Evolutionary conservation across 2,888 invertebrate species (phyloP).

Genomic region (Acleris holmiana): DNA sequence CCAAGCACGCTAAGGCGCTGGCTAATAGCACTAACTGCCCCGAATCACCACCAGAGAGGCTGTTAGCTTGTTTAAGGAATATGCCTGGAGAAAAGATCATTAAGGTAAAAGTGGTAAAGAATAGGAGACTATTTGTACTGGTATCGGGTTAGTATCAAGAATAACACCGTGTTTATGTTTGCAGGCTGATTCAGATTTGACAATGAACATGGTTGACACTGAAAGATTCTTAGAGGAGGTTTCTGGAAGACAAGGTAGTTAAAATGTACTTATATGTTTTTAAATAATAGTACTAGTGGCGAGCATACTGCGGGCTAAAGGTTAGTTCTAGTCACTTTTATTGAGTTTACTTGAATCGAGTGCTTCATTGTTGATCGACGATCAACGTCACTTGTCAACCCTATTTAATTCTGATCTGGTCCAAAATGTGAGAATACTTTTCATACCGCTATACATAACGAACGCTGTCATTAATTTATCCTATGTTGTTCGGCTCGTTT

Average conservation of each 20-base stretch:
- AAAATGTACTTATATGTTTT: neutral
- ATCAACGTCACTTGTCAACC: too few relatives aligned
- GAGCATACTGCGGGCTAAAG: too few relatives aligned
- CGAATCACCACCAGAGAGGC: conserved; percentile 81
- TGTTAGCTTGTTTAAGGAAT: conserved; percentile 87
- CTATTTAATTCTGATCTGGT: too few relatives aligned
- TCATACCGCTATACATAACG: too few relatives aligned
- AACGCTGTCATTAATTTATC: too few relatives aligned
- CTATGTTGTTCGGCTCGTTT: too few relatives aligned
- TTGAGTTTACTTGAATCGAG: too few relatives aligned
- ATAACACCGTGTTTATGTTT: conserved; percentile 33
- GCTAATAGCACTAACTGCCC: conserved; percentile 87
- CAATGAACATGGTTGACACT: conserved; percentile 81
- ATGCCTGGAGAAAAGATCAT: conserved; percentile 73
- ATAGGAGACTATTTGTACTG: too few relatives aligned
- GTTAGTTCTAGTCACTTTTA: too few relatives aligned
- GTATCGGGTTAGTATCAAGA: neutral
- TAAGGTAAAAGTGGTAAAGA: conserved; percentile 50
- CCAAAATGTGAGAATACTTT: too few relatives aligned
- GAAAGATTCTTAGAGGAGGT: conserved; percentile 86
- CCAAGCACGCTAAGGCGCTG: conserved; percentile 84
- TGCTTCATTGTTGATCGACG: too few relatives aligned
- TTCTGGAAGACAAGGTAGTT: conserved; percentile 77
- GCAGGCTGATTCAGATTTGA: conserved; percentile 85
- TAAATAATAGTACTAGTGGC: too few relatives aligned